Evolutionary conservation across 1,140 invertebrate genomes (phyloP).

Genomic region (Halictus rubicundus): DNA sequence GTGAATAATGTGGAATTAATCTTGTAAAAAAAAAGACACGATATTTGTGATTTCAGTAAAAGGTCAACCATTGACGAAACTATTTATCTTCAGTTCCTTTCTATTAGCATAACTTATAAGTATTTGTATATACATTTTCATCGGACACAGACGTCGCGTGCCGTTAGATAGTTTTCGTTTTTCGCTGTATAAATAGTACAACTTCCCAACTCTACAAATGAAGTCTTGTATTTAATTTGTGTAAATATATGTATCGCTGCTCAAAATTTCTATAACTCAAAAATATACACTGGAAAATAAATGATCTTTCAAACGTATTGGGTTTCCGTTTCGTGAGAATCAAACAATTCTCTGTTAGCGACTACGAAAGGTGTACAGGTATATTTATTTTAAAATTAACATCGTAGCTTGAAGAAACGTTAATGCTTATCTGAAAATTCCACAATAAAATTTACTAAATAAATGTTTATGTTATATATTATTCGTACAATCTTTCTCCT

Average conservation of each 20-base stretch:
- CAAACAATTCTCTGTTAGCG: neutral
- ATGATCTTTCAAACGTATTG: neutral
- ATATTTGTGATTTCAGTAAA: conserved; percentile 11
- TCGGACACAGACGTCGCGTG: conserved; percentile 3
- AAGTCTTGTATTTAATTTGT: conserved; percentile 43
- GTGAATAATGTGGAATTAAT: conserved; percentile 11
- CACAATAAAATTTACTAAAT: conserved; percentile 7
- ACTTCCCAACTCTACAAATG: conserved; percentile 33
- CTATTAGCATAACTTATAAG: conserved; percentile 32
- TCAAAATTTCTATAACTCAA: conserved; percentile 51
- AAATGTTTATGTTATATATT: conserved; percentile 2
- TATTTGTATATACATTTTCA: conserved; percentile 45
- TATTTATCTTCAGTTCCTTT: conserved; percentile 17
- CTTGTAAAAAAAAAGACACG: conserved; percentile 11
- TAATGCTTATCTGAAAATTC: conserved; percentile 2
- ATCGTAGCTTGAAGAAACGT: neutral
- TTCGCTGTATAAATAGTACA: conserved; percentile 29
- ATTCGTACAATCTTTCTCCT: neutral
- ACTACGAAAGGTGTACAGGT: neutral
- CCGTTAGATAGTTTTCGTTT: conserved; percentile 10
- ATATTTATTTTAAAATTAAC: neutral
- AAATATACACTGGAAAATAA: conserved; percentile 37
- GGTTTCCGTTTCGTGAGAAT: neutral
- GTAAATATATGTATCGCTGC: conserved; percentile 30
- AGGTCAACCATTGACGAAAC: neutral